Evolutionary conservation across 2,113 vertebrate genomes (phyloP).

Genomic region (Aegotheles bennettii): DNA sequence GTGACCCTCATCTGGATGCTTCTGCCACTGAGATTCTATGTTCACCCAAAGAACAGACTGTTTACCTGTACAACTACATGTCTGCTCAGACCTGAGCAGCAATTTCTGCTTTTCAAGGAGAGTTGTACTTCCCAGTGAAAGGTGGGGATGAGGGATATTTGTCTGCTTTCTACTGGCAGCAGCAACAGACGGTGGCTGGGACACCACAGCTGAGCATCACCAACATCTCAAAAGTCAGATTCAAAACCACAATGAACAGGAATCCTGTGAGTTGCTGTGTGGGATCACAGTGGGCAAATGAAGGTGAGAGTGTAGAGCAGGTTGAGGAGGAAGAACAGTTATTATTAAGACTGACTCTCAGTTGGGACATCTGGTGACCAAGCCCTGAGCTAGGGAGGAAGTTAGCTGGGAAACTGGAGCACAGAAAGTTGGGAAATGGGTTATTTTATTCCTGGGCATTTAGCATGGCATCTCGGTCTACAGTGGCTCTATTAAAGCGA

Average conservation of each 20-base stretch:
- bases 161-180: not conserved
- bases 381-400: not conserved
- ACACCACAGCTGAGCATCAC: not conserved
- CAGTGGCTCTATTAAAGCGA: not conserved
- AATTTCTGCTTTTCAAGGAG: not conserved
- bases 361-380: not conserved
- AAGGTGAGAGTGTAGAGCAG: not conserved
- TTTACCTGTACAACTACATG: fast-evolving
- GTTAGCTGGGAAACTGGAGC: not conserved
- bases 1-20: not conserved
- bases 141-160: not conserved
- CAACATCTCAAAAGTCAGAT: not conserved
- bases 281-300: not conserved
- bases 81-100: not conserved
- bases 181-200: not conserved
- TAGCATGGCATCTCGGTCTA: not conserved
- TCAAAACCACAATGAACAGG: not conserved
- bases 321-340: not conserved
- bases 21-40: not conserved
- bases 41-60: not conserved
- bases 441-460: not conserved
- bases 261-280: fast-evolving
- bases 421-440: not conserved
- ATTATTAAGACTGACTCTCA: not conserved
- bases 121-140: not conserved